Evolutionary conservation across 2,797 vertebrate genomes (phyloP).

Genomic region (Myiotriccus ornatus): DNA sequence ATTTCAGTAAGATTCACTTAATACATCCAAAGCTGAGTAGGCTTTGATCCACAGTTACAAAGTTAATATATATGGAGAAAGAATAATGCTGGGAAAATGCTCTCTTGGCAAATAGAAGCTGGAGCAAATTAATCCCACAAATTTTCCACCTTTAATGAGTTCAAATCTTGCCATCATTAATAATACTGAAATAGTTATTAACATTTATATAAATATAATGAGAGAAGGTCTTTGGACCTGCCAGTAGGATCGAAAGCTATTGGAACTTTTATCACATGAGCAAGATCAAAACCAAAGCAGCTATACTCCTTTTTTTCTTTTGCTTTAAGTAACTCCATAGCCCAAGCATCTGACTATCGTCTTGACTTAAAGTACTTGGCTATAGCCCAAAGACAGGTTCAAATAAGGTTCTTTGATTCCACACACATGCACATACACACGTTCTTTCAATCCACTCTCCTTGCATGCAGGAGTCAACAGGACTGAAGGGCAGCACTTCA

Average conservation of each 20-base stretch:
- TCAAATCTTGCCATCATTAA: slow-evolving; percentile 34
- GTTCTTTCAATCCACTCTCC: neutral
- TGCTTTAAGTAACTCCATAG: slow-evolving; percentile 41
- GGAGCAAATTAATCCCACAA: slow-evolving; percentile 46
- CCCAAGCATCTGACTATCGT: slow-evolving; percentile 42
- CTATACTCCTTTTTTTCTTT: neutral
- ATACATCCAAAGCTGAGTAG: slow-evolving; percentile 43
- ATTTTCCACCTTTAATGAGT: slow-evolving; percentile 67
- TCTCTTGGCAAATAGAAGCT: slow-evolving; percentile 50
- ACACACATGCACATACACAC: slow-evolving; percentile 22
- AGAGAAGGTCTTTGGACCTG: slow-evolving; percentile 16
- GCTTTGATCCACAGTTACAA: slow-evolving; percentile 62
- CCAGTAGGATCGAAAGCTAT: slow-evolving; percentile 24
- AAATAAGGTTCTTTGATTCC: slow-evolving; percentile 55
- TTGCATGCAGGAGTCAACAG: neutral
- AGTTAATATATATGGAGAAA: slow-evolving; percentile 57
- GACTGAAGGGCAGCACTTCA: neutral
- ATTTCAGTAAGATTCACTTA: slow-evolving; percentile 59
- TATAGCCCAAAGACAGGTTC: slow-evolving; percentile 30
- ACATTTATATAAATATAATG: slow-evolving; percentile 52
- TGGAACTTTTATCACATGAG: slow-evolving; percentile 59
- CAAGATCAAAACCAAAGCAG: slow-evolving; percentile 61
- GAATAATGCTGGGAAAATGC: slow-evolving; percentile 66
- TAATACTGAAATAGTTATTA: slow-evolving; percentile 40
- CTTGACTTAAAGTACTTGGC: slow-evolving; percentile 57